Evolutionary conservation across 2,797 vertebrate genomes (phyloP).

Genomic region (Manis javanica): DNA sequence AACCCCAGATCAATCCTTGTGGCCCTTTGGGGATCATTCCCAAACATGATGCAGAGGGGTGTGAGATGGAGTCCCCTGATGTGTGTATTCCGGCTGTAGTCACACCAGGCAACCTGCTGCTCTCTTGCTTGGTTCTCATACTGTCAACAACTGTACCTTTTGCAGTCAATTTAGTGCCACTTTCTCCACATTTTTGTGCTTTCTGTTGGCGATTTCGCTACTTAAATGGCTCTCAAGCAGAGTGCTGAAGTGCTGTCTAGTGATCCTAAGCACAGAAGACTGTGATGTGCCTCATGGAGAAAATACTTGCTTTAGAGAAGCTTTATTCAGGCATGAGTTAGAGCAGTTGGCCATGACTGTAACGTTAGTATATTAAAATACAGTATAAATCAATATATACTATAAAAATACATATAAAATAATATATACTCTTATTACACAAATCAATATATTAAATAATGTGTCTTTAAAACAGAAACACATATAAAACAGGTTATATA

Average conservation of each 20-base stretch:
- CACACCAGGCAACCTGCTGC: not conserved
- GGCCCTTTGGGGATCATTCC: not conserved
- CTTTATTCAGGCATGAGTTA: not conserved
- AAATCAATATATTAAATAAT: not conserved
- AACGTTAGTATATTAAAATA: not conserved
- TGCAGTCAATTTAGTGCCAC: not conserved
- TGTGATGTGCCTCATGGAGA: too few species aligned
- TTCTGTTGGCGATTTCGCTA: not conserved
- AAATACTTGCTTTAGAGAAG: not conserved
- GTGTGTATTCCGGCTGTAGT: not conserved
- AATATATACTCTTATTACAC: not conserved
- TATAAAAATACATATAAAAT: not conserved
- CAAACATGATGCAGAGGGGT: not conserved
- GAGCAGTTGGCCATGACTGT: not conserved
- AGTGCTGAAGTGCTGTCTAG: not conserved
- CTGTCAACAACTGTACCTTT: too few species aligned
- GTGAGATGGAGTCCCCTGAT: not conserved
- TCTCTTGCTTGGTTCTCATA: not conserved
- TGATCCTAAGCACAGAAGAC: not conserved
- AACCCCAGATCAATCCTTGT: not conserved
- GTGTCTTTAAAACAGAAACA: constrained; percentile 36
- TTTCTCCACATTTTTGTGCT: not conserved
- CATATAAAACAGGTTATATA: not conserved
- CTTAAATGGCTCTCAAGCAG: not conserved
- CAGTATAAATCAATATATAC: not conserved